These are phyloP conservation scores for Hoplias malabaricus DNA, from an alignment of 2,113 vertebrate genomes.

Conservation along the genomic window DNA sequence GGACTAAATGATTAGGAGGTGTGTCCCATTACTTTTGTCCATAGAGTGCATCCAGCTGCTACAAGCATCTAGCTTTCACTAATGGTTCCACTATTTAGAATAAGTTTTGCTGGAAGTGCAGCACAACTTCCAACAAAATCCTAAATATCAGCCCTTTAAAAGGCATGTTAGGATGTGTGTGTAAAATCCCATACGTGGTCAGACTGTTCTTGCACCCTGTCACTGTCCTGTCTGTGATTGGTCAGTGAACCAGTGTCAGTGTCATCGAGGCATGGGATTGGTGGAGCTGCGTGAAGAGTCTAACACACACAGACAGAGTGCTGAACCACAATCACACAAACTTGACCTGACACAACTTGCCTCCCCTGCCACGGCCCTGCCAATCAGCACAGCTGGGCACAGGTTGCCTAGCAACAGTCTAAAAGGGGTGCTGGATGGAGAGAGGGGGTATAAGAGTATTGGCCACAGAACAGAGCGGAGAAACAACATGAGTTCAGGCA, in stretches of 20 bases:
- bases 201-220: not conserved
- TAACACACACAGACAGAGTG: constrained; percentile 57
- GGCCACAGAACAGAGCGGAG: not conserved
- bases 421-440: constrained; percentile 1
- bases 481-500: not conserved
- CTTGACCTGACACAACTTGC: constrained; percentile 70
- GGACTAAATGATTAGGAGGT: too few species aligned
- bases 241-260: constrained; percentile 39
- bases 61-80: too few species aligned
- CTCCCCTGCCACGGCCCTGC: constrained; percentile 51
- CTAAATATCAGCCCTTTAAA: not conserved
- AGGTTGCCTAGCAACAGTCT: constrained; percentile 67
- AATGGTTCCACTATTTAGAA: too few species aligned
- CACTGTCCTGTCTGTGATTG: constrained; percentile 26
- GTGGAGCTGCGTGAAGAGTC: constrained; percentile 49
- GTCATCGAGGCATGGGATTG: constrained; percentile 46
- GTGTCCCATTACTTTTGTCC: too few species aligned
- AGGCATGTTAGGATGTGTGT: constrained; percentile 26
- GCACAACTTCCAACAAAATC: too few species aligned
- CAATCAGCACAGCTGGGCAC: constrained; percentile 57
- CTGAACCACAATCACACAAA: constrained; percentile 65
- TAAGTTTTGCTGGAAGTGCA: too few species aligned
- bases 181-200: not conserved
- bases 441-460: not conserved
- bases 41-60: too few species aligned